These are phyloP conservation scores for Teleogryllus oceanicus DNA, from an alignment of 2,888 invertebrate species.

Conservation along the genomic window DNA sequence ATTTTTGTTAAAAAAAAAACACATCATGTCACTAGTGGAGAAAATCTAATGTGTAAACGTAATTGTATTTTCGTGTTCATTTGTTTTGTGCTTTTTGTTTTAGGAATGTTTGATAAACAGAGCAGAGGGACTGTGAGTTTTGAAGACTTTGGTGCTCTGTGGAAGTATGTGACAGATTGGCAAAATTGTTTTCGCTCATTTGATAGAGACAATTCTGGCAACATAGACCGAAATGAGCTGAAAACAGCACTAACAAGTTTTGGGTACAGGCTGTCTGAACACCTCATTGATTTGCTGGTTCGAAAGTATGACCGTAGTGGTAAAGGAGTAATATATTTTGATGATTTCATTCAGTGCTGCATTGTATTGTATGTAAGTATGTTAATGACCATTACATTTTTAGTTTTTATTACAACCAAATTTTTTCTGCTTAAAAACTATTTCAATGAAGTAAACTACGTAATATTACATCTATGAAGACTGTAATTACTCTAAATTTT, in stretches of 20 bases:
- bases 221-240: slow-evolving; percentile 88
- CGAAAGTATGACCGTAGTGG: slow-evolving; percentile 92
- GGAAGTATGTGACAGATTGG: slow-evolving; percentile 99
- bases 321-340: slow-evolving; percentile 87
- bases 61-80: neutral
- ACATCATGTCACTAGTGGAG: no score
- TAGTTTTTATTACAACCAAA: no score
- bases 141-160: slow-evolving; percentile 91
- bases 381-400: no score
- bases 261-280: slow-evolving; percentile 82
- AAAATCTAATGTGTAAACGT: no score
- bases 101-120: slow-evolving; percentile 82
- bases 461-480: no score
- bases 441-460: no score
- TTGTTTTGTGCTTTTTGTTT: slow-evolving; percentile 27
- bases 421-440: no score
- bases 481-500: no score
- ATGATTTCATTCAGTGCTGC: slow-evolving; percentile 97
- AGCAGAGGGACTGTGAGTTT: slow-evolving; percentile 87
- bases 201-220: slow-evolving; percentile 85
- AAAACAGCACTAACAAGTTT: slow-evolving; percentile 85
- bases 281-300: slow-evolving; percentile 73
- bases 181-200: slow-evolving; percentile 92
- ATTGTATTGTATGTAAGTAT: slow-evolving; percentile 83
- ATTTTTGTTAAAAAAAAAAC: no score